Conservation (phyloP, 2,797 vertebrate species). For the Vespertilio murinus region DNA sequence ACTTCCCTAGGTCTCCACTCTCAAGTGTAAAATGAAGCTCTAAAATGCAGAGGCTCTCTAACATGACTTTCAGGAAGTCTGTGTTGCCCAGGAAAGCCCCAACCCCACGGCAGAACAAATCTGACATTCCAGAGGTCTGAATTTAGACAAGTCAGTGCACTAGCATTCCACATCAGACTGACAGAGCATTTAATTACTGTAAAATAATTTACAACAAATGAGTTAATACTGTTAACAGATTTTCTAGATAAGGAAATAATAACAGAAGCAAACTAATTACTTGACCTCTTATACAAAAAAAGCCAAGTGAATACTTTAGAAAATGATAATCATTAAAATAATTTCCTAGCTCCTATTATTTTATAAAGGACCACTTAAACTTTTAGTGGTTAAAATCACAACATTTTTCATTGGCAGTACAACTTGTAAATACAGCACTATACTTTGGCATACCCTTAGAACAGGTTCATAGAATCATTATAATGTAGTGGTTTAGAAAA, state of each 20-base stretch:
- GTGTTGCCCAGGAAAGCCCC: not conserved
- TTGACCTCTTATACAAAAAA: not conserved
- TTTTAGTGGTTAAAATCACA: constrained; percentile 22
- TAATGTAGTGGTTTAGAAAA: not conserved
- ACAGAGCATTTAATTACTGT: not conserved
- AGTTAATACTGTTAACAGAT: not conserved
- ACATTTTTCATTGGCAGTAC: not conserved
- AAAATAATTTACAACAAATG: not conserved
- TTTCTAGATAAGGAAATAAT: constrained; percentile 34
- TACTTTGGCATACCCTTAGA: not conserved
- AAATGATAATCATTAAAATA: constrained; percentile 6
- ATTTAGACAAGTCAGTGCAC: not conserved
- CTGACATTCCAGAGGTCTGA: constrained; percentile 12
- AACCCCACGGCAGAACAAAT: not conserved
- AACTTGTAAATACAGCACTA: not conserved
- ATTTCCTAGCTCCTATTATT: not conserved
- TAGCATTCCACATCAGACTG: not conserved
- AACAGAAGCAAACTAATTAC: not conserved
- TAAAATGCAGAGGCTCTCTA: not conserved
- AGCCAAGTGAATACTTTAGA: not conserved
- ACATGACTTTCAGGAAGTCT: not conserved
- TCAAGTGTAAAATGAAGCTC: not conserved
- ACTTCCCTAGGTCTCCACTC: not conserved
- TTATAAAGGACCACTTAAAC: not conserved
- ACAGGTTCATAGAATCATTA: not conserved